phyloP scores from a whole-genome alignment of 2,113 vertebrate genomes.

The Pycnonotus jocosus region DNA sequence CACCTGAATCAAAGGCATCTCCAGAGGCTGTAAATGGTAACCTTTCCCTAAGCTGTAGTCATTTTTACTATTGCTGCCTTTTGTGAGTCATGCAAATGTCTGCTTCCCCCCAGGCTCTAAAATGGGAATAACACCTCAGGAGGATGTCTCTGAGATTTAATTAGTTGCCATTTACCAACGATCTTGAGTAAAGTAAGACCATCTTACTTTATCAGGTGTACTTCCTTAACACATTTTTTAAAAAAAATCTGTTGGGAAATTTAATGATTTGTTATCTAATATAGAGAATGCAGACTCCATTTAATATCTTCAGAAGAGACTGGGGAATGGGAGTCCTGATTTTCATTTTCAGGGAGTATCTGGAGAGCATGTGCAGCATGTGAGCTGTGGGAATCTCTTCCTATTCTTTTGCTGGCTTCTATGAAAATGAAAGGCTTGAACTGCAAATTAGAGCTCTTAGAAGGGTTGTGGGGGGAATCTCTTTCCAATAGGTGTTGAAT shows the following conservation, averaged over 20 bases:
- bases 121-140: neutral
- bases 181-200: neutral
- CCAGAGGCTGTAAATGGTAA: neutral
- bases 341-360: neutral
- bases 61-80: neutral
- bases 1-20: neutral
- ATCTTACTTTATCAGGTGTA: neutral
- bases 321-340: neutral
- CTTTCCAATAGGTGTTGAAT: neutral
- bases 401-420: neutral
- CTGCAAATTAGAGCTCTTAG: neutral
- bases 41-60: neutral
- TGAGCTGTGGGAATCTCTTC: neutral
- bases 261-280: neutral
- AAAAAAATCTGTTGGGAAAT: neutral
- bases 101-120: neutral
- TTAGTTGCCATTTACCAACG: neutral
- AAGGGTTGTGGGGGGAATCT: neutral
- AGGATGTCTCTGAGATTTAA: neutral
- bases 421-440: neutral
- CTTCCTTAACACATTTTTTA: neutral
- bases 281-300: neutral
- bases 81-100: neutral
- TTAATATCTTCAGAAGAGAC: neutral
- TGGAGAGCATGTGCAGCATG: neutral